Evolutionary conservation across 2,797 vertebrate species (phyloP).

Genomic region (Gila robusta): DNA sequence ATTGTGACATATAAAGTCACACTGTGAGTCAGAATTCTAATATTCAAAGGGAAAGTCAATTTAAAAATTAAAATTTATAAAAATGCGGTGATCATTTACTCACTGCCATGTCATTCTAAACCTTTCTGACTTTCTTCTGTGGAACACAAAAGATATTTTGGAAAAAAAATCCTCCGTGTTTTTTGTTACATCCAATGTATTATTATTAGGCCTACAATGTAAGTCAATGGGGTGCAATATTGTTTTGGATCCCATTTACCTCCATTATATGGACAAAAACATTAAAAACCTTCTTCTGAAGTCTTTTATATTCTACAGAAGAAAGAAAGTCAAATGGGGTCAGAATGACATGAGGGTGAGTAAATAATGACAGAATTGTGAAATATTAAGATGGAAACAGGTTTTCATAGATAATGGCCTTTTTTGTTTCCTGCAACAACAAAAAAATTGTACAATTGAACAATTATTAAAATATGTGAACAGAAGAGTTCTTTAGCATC

Average conservation of each 20-base stretch:
- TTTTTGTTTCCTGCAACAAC: background rate
- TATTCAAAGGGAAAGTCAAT: background rate
- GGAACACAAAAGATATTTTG: background rate
- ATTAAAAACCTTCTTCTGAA: background rate
- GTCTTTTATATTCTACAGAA: background rate
- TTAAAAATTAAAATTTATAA: background rate
- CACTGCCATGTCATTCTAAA: background rate
- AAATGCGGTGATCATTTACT: background rate
- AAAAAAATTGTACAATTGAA: background rate
- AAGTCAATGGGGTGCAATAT: background rate
- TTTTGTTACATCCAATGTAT: background rate
- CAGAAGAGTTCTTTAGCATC: background rate
- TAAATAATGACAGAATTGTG: background rate
- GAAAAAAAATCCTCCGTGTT: background rate
- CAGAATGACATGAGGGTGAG: background rate
- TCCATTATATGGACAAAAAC: background rate
- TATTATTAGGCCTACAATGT: background rate
- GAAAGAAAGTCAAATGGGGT: background rate
- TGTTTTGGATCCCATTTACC: background rate
- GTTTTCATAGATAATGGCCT: background rate
- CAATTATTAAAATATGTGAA: background rate
- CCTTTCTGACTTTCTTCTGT: background rate
- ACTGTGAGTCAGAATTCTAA: background rate
- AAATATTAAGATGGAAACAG: background rate
- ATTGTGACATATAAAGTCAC: background rate